A percentile compares a stretch with the other conserved stretches of the same genome.
Conservation (phyloP, 1,140 invertebrate species). For the Ostrea edulis region DNA sequence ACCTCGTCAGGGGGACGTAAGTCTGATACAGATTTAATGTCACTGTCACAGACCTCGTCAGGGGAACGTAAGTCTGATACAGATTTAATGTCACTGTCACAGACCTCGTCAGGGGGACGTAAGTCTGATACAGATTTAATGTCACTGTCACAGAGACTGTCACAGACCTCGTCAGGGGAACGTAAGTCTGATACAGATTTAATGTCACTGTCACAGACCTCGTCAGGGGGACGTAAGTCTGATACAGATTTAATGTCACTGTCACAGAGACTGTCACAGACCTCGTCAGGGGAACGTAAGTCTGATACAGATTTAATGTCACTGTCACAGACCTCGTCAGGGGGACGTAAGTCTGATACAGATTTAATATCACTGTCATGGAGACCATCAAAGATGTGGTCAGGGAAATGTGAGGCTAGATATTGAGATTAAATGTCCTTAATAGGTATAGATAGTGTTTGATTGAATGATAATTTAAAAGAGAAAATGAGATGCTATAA, state of each 20-base stretch:
- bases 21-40: constrained; percentile 56
- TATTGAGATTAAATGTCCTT: background rate
- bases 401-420: background rate
- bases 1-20: constrained; percentile 94
- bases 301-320: constrained; percentile 16
- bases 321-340: no score
- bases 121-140: no score
- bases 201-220: constrained; percentile 86
- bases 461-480: background rate
- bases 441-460: background rate
- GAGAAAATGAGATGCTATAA: background rate
- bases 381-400: background rate
- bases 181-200: background rate
- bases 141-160: constrained; percentile 85
- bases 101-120: no score
- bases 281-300: constrained; percentile 92
- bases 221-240: constrained; percentile 89
- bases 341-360: no score
- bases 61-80: no score
- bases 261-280: constrained; percentile 97
- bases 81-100: no score
- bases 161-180: background rate
- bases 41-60: no score
- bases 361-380: no score
- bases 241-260: constrained; percentile 86